phyloP scores from a whole-genome alignment of 92 coral and sea anemone genomes.

The Umimayanthus chanpuru region DNA sequence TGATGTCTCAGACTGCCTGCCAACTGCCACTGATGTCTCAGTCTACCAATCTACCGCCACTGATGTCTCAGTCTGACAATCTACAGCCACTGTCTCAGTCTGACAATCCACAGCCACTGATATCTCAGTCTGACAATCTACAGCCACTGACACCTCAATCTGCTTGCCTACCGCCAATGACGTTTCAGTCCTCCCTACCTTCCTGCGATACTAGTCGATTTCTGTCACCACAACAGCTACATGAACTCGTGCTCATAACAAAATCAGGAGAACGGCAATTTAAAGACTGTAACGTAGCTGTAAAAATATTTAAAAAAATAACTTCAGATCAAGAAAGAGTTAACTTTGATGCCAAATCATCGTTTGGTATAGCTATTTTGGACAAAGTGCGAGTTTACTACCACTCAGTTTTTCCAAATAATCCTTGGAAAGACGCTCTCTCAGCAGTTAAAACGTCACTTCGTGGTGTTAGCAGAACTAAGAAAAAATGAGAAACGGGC shows the following conservation, averaged over 20 bases:
- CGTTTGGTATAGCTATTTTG: neutral
- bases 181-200: conserved; percentile 1
- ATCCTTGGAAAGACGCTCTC: conserved; percentile 22
- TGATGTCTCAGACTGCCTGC: neutral
- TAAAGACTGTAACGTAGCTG: conserved; percentile 13
- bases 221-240: conserved; percentile 1
- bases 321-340: conserved; percentile 4
- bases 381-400: conserved; percentile 12
- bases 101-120: neutral
- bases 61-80: neutral
- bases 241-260: conserved; percentile 13
- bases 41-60: neutral
- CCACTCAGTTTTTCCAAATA: conserved; percentile 13
- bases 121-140: neutral
- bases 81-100: too few species aligned
- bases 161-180: neutral
- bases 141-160: neutral
- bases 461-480: conserved; percentile 12
- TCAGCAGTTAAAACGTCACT: conserved; percentile 25
- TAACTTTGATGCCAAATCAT: conserved; percentile 9
- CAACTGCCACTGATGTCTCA: neutral
- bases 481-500: conserved; percentile 14
- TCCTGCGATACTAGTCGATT: neutral
- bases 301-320: conserved; percentile 14
- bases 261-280: conserved; percentile 1